Evolutionary conservation across 53 echinoderm and acorn worm species (phyloP).

Genomic region (Patiria pectinifera): DNA sequence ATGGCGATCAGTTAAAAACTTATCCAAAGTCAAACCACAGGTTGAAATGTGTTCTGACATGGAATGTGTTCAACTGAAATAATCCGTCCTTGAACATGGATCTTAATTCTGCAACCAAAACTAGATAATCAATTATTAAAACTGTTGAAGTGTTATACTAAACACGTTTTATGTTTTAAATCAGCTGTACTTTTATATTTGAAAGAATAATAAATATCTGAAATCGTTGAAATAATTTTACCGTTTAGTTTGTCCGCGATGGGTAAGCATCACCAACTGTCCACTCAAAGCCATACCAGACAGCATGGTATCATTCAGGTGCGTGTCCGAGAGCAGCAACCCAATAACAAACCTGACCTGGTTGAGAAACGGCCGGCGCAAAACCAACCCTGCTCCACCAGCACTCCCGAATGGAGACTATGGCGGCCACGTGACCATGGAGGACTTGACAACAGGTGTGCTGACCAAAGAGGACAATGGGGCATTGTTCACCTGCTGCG

Average conservation of each 20-base stretch:
- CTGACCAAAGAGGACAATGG: slow-evolving; percentile 16
- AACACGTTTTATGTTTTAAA: too few relatives aligned
- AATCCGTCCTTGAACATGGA: too few relatives aligned
- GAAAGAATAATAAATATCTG: too few relatives aligned
- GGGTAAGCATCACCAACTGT: not conserved
- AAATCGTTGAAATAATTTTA: not conserved
- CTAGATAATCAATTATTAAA: too few relatives aligned
- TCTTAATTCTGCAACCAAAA: too few relatives aligned
- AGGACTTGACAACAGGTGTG: slow-evolving; percentile 2
- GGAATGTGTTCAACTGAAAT: too few relatives aligned
- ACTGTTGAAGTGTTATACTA: too few relatives aligned
- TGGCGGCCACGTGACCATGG: not conserved
- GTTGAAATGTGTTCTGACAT: too few relatives aligned
- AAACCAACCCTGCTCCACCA: not conserved
- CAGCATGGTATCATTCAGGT: not conserved
- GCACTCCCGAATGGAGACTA: not conserved
- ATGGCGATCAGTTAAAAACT: too few relatives aligned
- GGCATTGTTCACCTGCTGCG: slow-evolving; percentile 4
- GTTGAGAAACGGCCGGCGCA: not conserved
- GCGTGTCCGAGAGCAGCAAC: slow-evolving; percentile 12
- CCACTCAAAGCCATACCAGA: not conserved
- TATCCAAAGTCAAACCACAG: too few relatives aligned
- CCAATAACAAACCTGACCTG: slow-evolving; percentile 14
- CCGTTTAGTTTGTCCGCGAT: slow-evolving; percentile 5
- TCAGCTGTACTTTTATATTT: too few relatives aligned